Conservation (phyloP, 2,888 invertebrate species). For the Philopedon plagiatum region DNA sequence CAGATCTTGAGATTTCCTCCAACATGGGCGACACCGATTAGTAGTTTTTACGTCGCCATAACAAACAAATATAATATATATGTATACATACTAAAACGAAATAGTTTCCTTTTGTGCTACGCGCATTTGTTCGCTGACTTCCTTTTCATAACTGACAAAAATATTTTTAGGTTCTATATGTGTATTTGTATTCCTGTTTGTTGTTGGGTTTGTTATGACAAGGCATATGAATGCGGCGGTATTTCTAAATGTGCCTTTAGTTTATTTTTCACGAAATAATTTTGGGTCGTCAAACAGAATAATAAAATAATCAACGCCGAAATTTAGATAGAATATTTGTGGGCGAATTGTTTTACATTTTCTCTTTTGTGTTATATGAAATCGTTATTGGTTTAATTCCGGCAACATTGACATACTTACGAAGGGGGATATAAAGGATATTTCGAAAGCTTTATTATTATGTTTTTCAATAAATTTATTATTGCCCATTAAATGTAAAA, state of each 20-base stretch:
- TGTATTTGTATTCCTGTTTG: slow-evolving; percentile 52
- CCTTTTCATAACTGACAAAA: slow-evolving; percentile 34
- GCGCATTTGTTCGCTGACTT: not conserved
- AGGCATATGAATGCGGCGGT: slow-evolving; percentile 45
- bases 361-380: not conserved
- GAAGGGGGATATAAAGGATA: too few relatives aligned
- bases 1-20: too few relatives aligned
- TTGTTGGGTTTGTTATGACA: slow-evolving; percentile 30
- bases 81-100: not conserved
- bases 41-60: too few relatives aligned
- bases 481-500: too few relatives aligned
- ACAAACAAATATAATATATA: not conserved
- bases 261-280: slow-evolving; percentile 8
- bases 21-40: too few relatives aligned
- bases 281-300: not conserved
- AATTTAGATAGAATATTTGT: not conserved
- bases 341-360: not conserved
- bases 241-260: slow-evolving; percentile 37
- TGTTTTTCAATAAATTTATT: too few relatives aligned
- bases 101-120: not conserved
- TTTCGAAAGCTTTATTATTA: too few relatives aligned
- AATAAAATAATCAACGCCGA: not conserved
- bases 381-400: too few relatives aligned
- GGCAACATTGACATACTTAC: too few relatives aligned
- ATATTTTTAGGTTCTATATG: slow-evolving; percentile 51